These are phyloP conservation scores for Metridium senile DNA, from an alignment of 92 coral and sea anemone genomes.

Conservation along the genomic window DNA sequence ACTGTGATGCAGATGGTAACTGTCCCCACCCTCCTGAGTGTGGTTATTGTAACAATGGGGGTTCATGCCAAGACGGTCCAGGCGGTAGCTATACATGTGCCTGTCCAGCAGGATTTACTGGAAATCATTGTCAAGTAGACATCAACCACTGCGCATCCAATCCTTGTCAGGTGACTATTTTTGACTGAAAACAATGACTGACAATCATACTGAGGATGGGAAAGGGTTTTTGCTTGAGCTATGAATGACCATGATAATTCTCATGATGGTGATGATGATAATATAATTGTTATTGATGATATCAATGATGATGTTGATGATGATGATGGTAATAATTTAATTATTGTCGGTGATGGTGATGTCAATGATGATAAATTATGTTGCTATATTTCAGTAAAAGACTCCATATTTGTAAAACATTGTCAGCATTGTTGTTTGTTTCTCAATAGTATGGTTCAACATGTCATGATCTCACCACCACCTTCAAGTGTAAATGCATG, in stretches of 20 bases:
- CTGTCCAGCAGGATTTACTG: conserved; percentile 55
- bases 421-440: not conserved
- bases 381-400: too few relatives aligned
- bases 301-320: too few relatives aligned
- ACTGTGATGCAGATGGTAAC: conserved; percentile 33
- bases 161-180: conserved; percentile 46
- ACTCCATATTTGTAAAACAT: not conserved
- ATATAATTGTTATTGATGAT: too few relatives aligned
- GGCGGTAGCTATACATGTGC: conserved; percentile 42
- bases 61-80: conserved; percentile 51
- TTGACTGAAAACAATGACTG: not conserved
- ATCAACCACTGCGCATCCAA: conserved; percentile 48
- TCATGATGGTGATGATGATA: too few relatives aligned
- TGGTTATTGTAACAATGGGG: conserved; percentile 50
- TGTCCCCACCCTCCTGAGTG: conserved; percentile 47
- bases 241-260: too few relatives aligned
- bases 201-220: too few relatives aligned
- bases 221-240: too few relatives aligned
- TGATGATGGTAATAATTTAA: too few relatives aligned
- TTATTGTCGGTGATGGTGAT: too few relatives aligned
- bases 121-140: conserved; percentile 43
- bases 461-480: conserved; percentile 46
- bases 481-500: conserved; percentile 46
- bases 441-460: conserved; percentile 50
- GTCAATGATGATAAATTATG: too few relatives aligned